Base-by-base conservation (phyloP, 2,113 vertebrate species). In the Gasterosteus nipponicus region DNA sequence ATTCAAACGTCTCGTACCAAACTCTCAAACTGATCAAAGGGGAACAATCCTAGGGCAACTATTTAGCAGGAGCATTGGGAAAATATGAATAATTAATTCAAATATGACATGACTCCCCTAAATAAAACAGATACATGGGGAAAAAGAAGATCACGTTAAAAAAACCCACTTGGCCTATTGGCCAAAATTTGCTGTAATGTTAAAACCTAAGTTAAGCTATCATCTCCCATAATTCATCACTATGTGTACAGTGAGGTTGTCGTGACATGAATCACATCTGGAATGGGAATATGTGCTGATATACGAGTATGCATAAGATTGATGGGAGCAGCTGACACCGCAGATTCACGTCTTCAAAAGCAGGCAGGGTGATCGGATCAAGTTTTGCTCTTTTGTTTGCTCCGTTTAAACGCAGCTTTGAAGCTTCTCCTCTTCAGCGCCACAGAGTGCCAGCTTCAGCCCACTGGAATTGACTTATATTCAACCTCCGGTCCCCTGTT, bases 301-400 rank as follows among this genome's bases (percentile, higher is more conserved):
- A 39, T 39, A 56, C 19, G 65, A 61, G 57, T 65, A 12, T 72
- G 78, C 33, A 65, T 38, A 18, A 78, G 72, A 87, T 76, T 63
- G 77, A 85, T 77, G 35, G 35, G 35, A 80, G 26, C 69, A 72
- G 77, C 31, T n/a, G 53, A 62, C 78, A 56, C 59, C 59, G 84
- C 94, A 92, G 93, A 94, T 87, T 87, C 91, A 93, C 93, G 94
- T 95, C 96, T 97, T 98, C 97, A 98, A 97, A 97, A 95, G 96
- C 94, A 85, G 86, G 33, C 68, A 44, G 60, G 69, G 71, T 92
- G 90, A 91, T 93, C 89, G 92, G 95, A 96, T 96, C 95, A 96
- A 97, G 96, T 96, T 96, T 95, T 81, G 33, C 80, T 96, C 88
- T 88, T 93, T 92, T 93, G 95, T 95, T 94, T 94, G 31, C 93